Evolutionary conservation across 2,888 invertebrate genomes (phyloP).

Genomic region (Cordilura impudica): DNA sequence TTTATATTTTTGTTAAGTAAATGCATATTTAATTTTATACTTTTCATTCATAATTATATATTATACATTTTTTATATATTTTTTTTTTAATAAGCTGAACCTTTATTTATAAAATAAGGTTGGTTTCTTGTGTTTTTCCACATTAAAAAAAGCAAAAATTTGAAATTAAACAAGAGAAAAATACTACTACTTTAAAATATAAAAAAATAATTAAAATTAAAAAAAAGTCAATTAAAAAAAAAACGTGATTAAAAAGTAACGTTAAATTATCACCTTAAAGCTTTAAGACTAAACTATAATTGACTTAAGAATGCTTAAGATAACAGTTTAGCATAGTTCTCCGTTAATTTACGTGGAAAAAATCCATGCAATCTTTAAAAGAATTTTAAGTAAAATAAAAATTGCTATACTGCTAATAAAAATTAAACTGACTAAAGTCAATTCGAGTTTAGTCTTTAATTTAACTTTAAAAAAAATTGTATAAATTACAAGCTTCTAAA

Average conservation of each 20-base stretch:
- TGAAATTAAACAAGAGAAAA: conserved; percentile 61
- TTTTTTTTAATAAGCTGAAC: conserved; percentile 64
- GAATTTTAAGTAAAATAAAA: no score
- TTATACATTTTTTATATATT: conserved; percentile 21
- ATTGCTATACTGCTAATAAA: no score
- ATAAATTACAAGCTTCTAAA: conserved; percentile 63
- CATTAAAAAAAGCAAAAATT: conserved; percentile 55
- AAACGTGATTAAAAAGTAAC: conserved; percentile 60
- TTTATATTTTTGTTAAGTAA: conserved; percentile 42
- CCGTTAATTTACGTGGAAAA: no score
- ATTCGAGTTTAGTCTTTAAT: conserved; percentile 18
- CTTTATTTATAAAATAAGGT: conserved; percentile 77
- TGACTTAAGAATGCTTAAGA: background rate
- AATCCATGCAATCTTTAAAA: no score
- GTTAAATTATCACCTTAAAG: conserved; percentile 51
- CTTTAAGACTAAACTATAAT: background rate
- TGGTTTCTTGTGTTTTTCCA: conserved; percentile 47
- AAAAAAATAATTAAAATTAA: conserved; percentile 47
- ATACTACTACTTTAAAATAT: conserved; percentile 55
- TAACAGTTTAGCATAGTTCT: no score
- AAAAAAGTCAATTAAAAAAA: conserved; percentile 53
- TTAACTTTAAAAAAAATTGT: conserved; percentile 55
- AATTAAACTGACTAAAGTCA: background rate
- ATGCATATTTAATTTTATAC: conserved; percentile 58
- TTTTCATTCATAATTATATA: conserved; percentile 36